Base-by-base conservation (phyloP, 2,888 invertebrate genomes). In the Copidosoma aretas region DNA sequence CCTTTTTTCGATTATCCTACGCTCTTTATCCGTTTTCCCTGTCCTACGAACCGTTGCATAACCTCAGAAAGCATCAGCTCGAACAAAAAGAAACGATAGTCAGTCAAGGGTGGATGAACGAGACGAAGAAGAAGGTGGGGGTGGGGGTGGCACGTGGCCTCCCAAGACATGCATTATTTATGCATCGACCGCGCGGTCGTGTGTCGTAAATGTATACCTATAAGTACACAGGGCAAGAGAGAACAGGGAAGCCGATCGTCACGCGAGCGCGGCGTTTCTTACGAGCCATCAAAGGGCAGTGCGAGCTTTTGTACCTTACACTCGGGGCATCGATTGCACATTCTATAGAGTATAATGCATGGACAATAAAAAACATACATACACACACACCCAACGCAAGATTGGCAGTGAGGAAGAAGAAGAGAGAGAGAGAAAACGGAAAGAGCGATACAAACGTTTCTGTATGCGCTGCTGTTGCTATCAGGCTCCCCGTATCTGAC, bases 401-500 rank as follows among this genome's bases (percentile, higher is more conserved):
- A 32, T 32, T 32, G 4, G 32, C 3, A 46, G 43, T 12, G 43
- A 46, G 12, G 43, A 17, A 46, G 43, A 41, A 14, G 14, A 41
- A 14, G 41, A 14, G 41, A 41, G 41, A 14, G 41, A 41, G 14
- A 14, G 14, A 46, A 46, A 17, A 46, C 43, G 43, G 43, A 46
- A 46, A 46, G 17, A 46, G 43, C 43, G 1, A 46, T 32, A 32
- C 8, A 32, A 32, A 32, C 32, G 32, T n/a, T n/a, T n/a, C n/a
- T n/a, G n/a, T n/a, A n/a, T 41, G 41, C 41, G 41, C 41, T 41
- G 10, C 14, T 14, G 41, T 12, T 22, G 60, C 57, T 66, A 67
- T 63, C 24, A 57, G 54, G 69, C 60, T 57, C 56, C 17, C 64
- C 58, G 68, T 70, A 75, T 75, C 73, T 77, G 77, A 78, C 77